These are phyloP conservation scores for Caradrina clavipalpis DNA, from an alignment of 2,888 invertebrate genomes.

Conservation along the genomic window DNA sequence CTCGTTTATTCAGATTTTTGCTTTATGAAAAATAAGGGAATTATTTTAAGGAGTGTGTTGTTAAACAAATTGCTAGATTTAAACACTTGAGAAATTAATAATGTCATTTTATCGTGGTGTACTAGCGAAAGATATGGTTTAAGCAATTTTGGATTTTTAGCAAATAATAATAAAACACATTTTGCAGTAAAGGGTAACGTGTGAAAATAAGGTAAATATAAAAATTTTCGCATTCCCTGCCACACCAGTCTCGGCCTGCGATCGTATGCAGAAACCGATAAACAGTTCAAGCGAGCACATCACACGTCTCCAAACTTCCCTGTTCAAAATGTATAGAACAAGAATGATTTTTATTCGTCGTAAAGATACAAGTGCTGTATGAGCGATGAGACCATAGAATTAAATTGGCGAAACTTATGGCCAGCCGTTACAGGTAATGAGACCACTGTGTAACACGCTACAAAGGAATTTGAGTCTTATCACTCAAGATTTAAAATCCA, in stretches of 20 bases:
- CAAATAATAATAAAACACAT: no score
- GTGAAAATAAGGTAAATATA: background rate
- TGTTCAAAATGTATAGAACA: conserved; percentile 26
- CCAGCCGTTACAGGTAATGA: conserved; percentile 77
- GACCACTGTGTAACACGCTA: conserved; percentile 54
- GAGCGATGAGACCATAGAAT: conserved; percentile 75
- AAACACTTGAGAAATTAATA: no score
- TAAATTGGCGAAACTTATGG: conserved; percentile 77
- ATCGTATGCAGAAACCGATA: conserved; percentile 10
- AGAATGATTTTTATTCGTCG: conserved; percentile 66
- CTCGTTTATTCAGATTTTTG: background rate
- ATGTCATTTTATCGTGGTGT: no score
- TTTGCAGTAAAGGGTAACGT: background rate
- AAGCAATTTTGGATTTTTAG: no score
- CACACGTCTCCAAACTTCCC: conserved; percentile 22
- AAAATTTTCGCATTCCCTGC: background rate
- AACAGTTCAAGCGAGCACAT: conserved; percentile 13
- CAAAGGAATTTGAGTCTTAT: conserved; percentile 62
- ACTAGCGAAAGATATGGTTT: no score
- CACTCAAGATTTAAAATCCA: conserved; percentile 41
- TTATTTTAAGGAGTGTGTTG: background rate
- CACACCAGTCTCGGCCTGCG: background rate
- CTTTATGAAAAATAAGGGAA: background rate
- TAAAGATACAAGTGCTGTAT: conserved; percentile 70
- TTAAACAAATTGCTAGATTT: no score